Conservation (phyloP, 2,888 invertebrate genomes). For the Dolomedes plantarius region DNA sequence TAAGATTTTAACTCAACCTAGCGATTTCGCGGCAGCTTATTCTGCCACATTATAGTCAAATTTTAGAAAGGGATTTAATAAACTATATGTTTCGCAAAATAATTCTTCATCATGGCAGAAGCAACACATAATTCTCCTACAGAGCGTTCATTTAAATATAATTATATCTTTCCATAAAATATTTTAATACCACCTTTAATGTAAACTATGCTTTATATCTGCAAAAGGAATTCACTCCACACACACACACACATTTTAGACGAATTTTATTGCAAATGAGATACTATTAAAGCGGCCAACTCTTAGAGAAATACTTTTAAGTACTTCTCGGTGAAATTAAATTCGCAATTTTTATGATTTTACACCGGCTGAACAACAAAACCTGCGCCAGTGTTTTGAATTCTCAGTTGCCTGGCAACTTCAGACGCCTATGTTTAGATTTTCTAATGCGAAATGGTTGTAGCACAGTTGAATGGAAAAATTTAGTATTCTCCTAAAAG, state of each 20-base stretch:
- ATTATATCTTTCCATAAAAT: no score
- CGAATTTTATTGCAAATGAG: neutral
- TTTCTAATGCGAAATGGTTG: neutral
- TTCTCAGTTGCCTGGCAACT: neutral
- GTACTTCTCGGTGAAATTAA: neutral
- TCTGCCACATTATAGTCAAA: no score
- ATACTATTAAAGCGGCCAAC: neutral
- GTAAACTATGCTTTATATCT: no score
- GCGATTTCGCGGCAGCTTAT: no score
- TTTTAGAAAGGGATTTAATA: no score
- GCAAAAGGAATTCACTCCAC: no score
- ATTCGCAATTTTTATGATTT: constrained; percentile 7
- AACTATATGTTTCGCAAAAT: no score
- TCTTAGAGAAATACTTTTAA: neutral
- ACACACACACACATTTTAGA: neutral
- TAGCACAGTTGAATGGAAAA: neutral
- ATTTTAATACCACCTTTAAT: no score
- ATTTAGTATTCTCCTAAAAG: neutral
- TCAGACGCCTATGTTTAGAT: neutral
- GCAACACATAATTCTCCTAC: no score
- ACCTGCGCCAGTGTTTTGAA: neutral
- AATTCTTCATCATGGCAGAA: no score
- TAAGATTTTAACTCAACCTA: no score
- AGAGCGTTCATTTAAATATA: no score
- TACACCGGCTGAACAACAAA: neutral